These are phyloP conservation scores for Megaceryle torquata DNA, from an alignment of 2,113 vertebrate species.

Conservation along the genomic window DNA sequence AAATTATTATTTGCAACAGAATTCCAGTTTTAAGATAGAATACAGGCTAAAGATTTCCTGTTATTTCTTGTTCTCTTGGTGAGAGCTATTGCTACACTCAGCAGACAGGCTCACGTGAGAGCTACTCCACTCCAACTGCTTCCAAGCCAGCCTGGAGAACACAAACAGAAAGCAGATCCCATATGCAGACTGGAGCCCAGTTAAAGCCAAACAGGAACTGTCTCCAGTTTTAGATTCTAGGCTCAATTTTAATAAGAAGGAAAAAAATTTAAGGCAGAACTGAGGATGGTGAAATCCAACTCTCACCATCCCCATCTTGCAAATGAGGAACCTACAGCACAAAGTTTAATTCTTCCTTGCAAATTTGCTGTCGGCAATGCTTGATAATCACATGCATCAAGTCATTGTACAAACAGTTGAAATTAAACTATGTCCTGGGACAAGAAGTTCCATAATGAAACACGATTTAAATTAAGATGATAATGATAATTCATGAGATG, in stretches of 20 bases:
- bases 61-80: background rate
- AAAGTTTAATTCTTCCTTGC: slow-evolving; percentile 1
- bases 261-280: background rate
- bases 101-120: background rate
- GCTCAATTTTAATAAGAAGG: background rate
- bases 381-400: background rate
- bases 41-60: background rate
- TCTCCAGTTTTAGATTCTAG: background rate
- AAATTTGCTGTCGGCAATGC: background rate
- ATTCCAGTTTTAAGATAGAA: background rate
- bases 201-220: background rate
- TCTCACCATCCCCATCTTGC: background rate
- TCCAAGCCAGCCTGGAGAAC: background rate
- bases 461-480: background rate
- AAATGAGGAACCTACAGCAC: background rate
- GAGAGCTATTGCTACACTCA: background rate
- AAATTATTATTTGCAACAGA: background rate
- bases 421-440: background rate
- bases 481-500: background rate
- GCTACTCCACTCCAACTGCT: background rate
- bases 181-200: background rate
- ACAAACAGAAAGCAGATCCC: background rate
- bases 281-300: background rate
- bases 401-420: background rate
- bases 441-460: background rate